Base-by-base conservation (phyloP, 2,888 invertebrate genomes). In the Bugulina stolonifera region DNA sequence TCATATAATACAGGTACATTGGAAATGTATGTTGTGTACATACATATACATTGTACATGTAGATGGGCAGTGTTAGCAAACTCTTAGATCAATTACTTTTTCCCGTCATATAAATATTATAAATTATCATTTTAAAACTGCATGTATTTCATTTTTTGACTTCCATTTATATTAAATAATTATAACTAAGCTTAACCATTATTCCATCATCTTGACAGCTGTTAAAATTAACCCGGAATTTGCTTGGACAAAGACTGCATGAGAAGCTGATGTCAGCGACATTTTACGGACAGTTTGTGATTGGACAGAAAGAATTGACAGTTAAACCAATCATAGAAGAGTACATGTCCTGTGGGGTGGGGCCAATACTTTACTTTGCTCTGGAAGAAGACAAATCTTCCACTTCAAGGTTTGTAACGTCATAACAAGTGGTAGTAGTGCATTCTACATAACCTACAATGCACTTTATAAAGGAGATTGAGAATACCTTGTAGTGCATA, bases 231-330 rank as follows among this genome's bases (percentile, higher is more conserved):
- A 86, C 89, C 76, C 89, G 90, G 78, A 87, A 88, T 74, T 77
- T 94, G 73, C 84, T 95, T 74, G 97, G 97, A 52, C 93, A 91
- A 81, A 89, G 86, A 76, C 81, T 97, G 75, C 98, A 98, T 86
- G 89, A 90, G 75, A 80, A 86, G 75, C 77, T 94, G 74, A 96
- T 99, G 95, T 94, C 93, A 85, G 88, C 89, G 69, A 93, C 98
- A 32, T 97, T 99, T 87, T 99, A 98, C 86, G 99, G 98, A 10
- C 99, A 99, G 86, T 99, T 99, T 87, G 99, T 99, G 72, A 99
- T 97, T 71, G 99, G 99, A 23, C 86, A 86, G 73, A 93, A 95
- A 84, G 93, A 95, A 85, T 91, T 92, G 84, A 87, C 90, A 79
- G 91, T 90, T 83, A 93, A 78, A 70, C 82, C 83, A 32, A 69